Evolutionary conservation across 1,140 invertebrate species (phyloP).

Genomic region (Atopsyche davidsoni): DNA sequence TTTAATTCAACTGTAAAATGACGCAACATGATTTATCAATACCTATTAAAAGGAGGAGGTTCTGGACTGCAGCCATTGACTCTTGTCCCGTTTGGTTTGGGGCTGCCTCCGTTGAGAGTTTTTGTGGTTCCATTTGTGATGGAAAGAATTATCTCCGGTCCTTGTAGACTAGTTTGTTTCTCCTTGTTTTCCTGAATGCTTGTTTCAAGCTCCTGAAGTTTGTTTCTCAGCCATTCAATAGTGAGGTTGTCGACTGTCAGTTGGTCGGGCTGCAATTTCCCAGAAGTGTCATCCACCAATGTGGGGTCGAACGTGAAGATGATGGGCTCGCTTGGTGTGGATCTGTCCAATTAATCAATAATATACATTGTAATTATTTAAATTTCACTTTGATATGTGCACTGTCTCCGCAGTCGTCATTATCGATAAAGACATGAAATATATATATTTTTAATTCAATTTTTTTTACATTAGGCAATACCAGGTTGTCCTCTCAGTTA

Average conservation of each 20-base stretch:
- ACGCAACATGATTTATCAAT: background rate
- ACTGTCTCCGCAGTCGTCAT: no score
- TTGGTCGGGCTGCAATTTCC: conserved; percentile 72
- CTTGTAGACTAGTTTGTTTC: conserved; percentile 50
- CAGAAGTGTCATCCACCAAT: conserved; percentile 76
- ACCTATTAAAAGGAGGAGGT: conserved; percentile 14
- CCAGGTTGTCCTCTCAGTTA: no score
- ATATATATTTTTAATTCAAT: no score
- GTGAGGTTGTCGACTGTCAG: conserved; percentile 88
- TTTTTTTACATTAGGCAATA: no score
- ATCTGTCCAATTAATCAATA: no score
- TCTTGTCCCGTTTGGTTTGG: conserved; percentile 31
- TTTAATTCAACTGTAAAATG: no score
- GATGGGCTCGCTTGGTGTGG: conserved; percentile 63
- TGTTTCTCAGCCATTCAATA: conserved; percentile 74
- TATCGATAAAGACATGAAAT: no score
- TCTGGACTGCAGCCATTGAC: conserved; percentile 33
- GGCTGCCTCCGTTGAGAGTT: conserved; percentile 33
- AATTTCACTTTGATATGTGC: no score
- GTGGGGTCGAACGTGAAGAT: conserved; percentile 79
- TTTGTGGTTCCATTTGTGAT: conserved; percentile 44
- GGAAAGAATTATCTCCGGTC: conserved; percentile 43
- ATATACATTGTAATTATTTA: no score
- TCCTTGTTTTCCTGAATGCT: conserved; percentile 63
- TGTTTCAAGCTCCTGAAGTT: conserved; percentile 68